Evolutionary conservation across 1,140 invertebrate species (phyloP), one percentile per base, ranked within the genome.

Genomic region (Papilio polyxenes): DNA sequence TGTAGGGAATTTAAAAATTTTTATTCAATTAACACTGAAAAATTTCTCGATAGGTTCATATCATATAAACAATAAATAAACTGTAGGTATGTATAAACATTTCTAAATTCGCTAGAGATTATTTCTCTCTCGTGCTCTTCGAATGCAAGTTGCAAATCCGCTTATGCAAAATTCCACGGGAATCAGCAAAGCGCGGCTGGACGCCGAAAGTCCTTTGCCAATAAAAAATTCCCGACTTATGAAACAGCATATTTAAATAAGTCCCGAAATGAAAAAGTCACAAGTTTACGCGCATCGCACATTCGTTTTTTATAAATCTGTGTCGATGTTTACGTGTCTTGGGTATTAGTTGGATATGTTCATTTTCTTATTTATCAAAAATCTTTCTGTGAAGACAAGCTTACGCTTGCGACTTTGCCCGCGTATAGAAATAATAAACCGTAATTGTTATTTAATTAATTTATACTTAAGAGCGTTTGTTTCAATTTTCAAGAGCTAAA

Each of bases 91-190:
- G 37, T n/a, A 79, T 53, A 65, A 80, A 80, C 17, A n/a, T 8
- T 40, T 62, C 23, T 40, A 62, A 40, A 79, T 65, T 80, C 78
- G 59, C 59, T 9, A 23, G 59, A 59, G 13, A 65, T 65, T 65
- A 62, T 79, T 62, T 79, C 77, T 62, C 37, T 80, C n/a, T 80
- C 62, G 56, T 20, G 77, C 59, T 80, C 20, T 65, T 31, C n/a
- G 65, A 80, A 80, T 65, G 78, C 78, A 80, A 80, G 59, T 80
- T 69, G 59, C 40, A 69, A 80, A 80, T 80, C 78, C 78, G 78
- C 78, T 80, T 80, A 80, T 80, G 78, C 37, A 65, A 80, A 80
- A 80, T 62, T 80, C 59, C 59, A 53, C 20, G 17, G n/a, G 65
- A 69, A 69, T 69, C 65, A 69, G 65, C 65, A 37, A 69, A 69